Conservation (phyloP, 2,113 vertebrate species). For the Xiphophorus maculatus region DNA sequence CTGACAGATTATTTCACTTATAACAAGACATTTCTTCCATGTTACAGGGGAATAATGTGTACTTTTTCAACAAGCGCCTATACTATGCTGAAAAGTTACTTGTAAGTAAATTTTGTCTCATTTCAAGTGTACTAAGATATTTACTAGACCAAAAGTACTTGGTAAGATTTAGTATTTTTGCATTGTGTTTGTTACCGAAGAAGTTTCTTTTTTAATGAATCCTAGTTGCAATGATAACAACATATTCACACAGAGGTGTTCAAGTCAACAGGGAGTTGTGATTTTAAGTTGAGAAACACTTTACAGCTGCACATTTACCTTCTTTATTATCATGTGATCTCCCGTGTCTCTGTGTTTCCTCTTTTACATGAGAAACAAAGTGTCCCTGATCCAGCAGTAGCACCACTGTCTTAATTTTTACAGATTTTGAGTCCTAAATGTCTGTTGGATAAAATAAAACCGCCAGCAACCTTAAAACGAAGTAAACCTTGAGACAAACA, state of each 20-base stretch:
- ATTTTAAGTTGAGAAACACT: not conserved
- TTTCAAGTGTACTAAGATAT: too few species aligned
- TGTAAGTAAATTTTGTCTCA: too few species aligned
- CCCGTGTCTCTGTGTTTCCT: not conserved
- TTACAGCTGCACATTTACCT: not conserved
- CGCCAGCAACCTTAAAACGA: not conserved
- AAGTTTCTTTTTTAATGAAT: constrained; percentile 14
- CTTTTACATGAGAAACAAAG: not conserved
- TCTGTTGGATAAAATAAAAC: constrained; percentile 22
- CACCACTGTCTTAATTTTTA: constrained; percentile 6
- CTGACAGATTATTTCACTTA: too few species aligned
- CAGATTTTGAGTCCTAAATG: constrained; percentile 9
- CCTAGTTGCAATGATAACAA: constrained; percentile 3
- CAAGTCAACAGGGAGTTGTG: not conserved
- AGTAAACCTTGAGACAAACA: not conserved
- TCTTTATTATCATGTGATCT: not conserved
- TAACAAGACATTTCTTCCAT: too few species aligned
- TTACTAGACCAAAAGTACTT: too few species aligned
- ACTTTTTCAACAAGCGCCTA: too few species aligned
- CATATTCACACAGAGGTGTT: constrained; percentile 1
- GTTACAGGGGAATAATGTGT: too few species aligned
- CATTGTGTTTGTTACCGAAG: not conserved
- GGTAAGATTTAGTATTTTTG: not conserved
- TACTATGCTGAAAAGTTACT: too few species aligned
- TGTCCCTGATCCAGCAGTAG: constrained; percentile 18